phyloP scores from a whole-genome alignment of 2,113 vertebrate genomes.

The Halichoerus grypus region DNA sequence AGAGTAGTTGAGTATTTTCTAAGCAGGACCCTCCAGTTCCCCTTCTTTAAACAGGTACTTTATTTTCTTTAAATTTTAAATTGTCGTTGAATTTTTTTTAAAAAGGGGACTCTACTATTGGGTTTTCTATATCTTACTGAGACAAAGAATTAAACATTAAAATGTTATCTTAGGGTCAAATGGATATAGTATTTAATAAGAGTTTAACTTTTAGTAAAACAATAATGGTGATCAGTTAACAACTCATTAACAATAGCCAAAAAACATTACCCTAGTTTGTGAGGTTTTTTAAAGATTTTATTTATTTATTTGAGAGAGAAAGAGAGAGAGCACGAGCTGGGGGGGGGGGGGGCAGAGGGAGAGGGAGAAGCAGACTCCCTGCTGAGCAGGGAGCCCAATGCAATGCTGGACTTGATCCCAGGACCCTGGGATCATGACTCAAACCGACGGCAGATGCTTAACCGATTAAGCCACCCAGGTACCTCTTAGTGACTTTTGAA shows the following conservation, averaged over 20 bases:
- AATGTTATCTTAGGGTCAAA: neutral
- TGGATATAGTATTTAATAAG: neutral
- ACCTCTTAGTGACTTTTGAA: neutral
- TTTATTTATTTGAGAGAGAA: neutral
- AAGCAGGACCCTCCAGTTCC: neutral
- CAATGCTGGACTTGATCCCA: neutral
- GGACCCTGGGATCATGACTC: neutral
- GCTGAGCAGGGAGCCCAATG: neutral
- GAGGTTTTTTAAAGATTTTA: neutral
- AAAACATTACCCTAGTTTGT: neutral
- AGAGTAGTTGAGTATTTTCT: neutral
- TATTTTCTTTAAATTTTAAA: neutral
- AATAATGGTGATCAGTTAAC: neutral
- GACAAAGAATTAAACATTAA: constrained; percentile 29
- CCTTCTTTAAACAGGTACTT: neutral
- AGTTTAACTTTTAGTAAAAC: constrained; percentile 17
- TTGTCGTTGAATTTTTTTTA: neutral
- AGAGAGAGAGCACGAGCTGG: neutral
- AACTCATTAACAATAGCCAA: neutral
- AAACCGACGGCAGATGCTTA: neutral
- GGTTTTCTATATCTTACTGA: neutral
- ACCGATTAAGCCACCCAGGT: neutral
- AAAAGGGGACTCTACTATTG: neutral
- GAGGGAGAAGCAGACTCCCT: neutral
- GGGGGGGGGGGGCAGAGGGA: neutral